Evolutionary conservation across 1,140 invertebrate species (phyloP), one percentile per base, ranked within the genome.

Genomic region (Oryctes rhinoceros): DNA sequence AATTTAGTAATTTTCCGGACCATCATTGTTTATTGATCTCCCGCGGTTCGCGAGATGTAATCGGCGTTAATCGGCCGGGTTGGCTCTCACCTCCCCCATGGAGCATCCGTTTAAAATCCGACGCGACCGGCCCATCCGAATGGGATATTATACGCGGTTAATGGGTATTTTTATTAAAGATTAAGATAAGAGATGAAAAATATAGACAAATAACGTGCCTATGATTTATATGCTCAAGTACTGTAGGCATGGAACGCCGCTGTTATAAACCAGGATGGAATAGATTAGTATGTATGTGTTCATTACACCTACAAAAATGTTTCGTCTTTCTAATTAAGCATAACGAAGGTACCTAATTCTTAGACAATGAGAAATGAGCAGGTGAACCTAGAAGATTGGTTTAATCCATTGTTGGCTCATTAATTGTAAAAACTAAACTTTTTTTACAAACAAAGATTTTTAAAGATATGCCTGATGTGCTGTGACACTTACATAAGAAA

Each of bases 1-100:
- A 83, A 84, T 85, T 85, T 84, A 84, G 81, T 84, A 83, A 83
- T 84, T 85, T 84, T 81, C 81, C 79, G 79, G 82, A 81, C 83
- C 77, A 81, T 84, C 80, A 85, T 85, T 85, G 84, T 85, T 84
- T 84, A 84, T 84, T 83, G 84, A 84, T 84, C 84, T 81, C 84
- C 84, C 81, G 84, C 78, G 39, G 84, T 82, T 84, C 67, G 80
- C 78, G 47, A 84, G 79, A 84, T 83, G 84, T 85, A 85, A 85
- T 84, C 83, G 84, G 81, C 80, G 83, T 82, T 85, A 85, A 85
- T 85, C 84, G 84, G 81, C 48, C 80, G 79, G 80, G 67, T 81
- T 81, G 81, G 81, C 83, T 85, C 79, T 81, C 84, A 85, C 83
- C 84, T 84, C 81, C 81, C 84, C 83, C 82, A 83, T 79, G 80